Evolutionary conservation across 2,888 invertebrate genomes (phyloP).

Genomic region (Noctua janthe): DNA sequence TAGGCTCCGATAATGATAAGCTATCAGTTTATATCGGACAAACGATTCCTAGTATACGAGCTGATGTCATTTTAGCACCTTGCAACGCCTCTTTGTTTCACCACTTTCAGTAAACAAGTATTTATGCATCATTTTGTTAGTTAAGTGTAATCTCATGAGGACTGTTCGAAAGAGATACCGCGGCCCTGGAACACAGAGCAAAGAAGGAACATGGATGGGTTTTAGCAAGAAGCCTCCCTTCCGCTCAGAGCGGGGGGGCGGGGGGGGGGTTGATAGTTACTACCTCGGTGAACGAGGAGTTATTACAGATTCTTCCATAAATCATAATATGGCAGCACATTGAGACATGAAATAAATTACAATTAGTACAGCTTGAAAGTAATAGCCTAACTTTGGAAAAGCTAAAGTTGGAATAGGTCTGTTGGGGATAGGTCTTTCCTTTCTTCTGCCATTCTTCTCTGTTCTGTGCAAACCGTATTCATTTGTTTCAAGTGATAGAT

Average conservation of each 20-base stretch:
- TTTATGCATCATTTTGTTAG: slow-evolving; percentile 18
- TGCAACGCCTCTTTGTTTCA: slow-evolving; percentile 74
- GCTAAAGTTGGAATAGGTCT: not conserved
- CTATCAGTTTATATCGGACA: slow-evolving; percentile 78
- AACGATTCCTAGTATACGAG: slow-evolving; percentile 74
- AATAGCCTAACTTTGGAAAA: not conserved
- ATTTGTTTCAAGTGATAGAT: not conserved
- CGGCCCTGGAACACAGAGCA: no score
- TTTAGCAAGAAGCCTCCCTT: no score
- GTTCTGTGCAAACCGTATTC: not conserved
- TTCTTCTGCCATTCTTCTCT: not conserved
- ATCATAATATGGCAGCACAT: not conserved
- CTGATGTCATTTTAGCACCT: slow-evolving; percentile 78
- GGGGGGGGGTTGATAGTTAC: no score
- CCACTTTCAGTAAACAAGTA: slow-evolving; percentile 44
- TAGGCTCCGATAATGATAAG: slow-evolving; percentile 74
- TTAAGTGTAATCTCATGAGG: not conserved
- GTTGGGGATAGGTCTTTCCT: not conserved
- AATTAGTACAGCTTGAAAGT: not conserved
- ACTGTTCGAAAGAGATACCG: no score
- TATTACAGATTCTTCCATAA: not conserved
- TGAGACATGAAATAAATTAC: not conserved
- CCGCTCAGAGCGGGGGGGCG: no score
- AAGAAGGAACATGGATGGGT: no score
- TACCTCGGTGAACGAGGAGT: not conserved